Percentiles rank a stretch among this genome's conserved stretches.
Conservation (phyloP, 2,113 vertebrate genomes). For the Neodon shergylaensis region DNA sequence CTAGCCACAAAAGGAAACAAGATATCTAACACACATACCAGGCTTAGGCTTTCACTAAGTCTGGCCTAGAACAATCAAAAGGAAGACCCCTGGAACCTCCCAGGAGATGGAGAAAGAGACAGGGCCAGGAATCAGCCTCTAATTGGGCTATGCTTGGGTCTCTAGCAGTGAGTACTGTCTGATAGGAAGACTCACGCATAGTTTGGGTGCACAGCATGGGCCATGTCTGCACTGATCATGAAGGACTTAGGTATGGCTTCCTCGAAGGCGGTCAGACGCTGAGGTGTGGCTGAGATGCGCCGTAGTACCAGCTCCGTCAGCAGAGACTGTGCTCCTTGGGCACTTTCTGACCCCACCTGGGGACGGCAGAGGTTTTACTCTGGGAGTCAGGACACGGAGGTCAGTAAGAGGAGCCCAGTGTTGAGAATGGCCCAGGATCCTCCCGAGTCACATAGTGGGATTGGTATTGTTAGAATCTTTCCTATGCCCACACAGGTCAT, state of each 20-base stretch:
- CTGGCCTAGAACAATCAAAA: not conserved
- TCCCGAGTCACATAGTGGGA: not conserved
- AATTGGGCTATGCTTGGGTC: not conserved
- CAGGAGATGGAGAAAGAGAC: rapidly evolving
- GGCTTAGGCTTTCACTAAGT: not conserved
- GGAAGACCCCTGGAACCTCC: not conserved
- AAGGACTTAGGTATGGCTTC: conserved; percentile 94
- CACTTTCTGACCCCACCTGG: conserved; percentile 96
- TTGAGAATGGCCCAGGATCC: not conserved
- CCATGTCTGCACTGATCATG: conserved; percentile 99
- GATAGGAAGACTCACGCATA: conserved; percentile 90
- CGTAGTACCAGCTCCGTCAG: conserved; percentile 95
- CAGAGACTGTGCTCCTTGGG: conserved; percentile 95
- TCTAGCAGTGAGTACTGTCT: not conserved
- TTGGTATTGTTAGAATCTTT: not conserved
- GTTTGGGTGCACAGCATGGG: conserved; percentile 97
- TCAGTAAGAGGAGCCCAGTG: not conserved
- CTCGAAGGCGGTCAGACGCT: conserved; percentile 94
- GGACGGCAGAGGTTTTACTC: not conserved
- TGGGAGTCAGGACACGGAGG: not conserved
- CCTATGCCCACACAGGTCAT: not conserved
- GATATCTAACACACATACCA: not conserved
- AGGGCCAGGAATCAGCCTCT: not conserved
- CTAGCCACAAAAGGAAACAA: not conserved
- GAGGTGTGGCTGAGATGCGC: conserved; percentile 88